A percentile compares a stretch with the other conserved stretches of the same genome.
These are phyloP conservation scores for Ceratoteleas bidentatus DNA, from an alignment of 1,140 invertebrate genomes.

Conservation along the genomic window DNA sequence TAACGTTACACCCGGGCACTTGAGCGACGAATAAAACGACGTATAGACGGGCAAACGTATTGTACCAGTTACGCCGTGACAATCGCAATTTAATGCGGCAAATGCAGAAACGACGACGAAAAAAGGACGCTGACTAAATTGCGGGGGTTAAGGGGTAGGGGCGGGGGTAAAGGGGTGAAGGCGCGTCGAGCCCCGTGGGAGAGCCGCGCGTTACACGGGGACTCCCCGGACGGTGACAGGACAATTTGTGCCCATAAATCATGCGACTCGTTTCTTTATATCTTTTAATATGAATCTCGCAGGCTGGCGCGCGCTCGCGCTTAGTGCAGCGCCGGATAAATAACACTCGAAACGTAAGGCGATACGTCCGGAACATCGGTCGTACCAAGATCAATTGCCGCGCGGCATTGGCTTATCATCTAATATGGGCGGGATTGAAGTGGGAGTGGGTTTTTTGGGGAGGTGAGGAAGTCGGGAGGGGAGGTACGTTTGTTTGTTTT, in stretches of 20 bases:
- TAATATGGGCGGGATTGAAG: conserved; percentile 32
- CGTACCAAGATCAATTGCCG: conserved; percentile 73
- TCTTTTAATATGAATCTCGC: conserved; percentile 77
- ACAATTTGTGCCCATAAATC: conserved; percentile 81
- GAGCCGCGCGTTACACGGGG: conserved; percentile 65
- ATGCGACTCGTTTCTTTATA: conserved; percentile 78
- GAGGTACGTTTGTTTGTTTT: no score
- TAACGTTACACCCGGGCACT: conserved; percentile 15
- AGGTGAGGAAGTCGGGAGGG: no score
- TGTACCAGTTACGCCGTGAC: conserved; percentile 43
- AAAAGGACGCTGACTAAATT: conserved; percentile 53
- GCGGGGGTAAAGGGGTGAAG: conserved; percentile 51
- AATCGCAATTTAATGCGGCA: conserved; percentile 57
- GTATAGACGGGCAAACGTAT: conserved; percentile 13
- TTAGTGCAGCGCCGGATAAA: conserved; percentile 59
- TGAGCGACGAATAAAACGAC: conserved; percentile 30
- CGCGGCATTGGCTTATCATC: conserved; percentile 52
- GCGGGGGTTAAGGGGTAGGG: conserved; percentile 41
- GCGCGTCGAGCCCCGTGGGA: conserved; percentile 66
- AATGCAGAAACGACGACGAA: conserved; percentile 44
- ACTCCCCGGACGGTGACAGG: conserved; percentile 71
- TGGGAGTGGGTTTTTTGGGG: conserved; percentile 37
- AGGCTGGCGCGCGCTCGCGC: conserved; percentile 29
- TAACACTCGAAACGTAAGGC: conserved; percentile 66
- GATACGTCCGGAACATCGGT: conserved; percentile 72